Evolutionary conservation across 2,888 invertebrate species (phyloP), one percentile per base, ranked within the genome.

Genomic region (Monopis laevigella): DNA sequence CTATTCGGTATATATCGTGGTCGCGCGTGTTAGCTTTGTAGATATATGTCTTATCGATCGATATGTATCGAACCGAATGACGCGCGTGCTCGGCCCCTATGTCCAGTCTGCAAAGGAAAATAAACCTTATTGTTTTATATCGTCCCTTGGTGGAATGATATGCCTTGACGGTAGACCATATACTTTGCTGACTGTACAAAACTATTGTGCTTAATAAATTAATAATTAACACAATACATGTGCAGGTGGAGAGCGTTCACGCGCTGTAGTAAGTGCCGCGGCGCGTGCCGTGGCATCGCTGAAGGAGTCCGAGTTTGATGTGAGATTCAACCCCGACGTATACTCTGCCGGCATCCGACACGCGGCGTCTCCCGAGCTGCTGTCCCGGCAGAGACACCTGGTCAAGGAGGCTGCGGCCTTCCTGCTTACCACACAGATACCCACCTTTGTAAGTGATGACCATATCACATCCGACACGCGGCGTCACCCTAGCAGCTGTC

Each of bases 251-350:
- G 93, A 94, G 62, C 90, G 89, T 49, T 93, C 93, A 11, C 90
- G 89, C 51, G 93, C 93, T 47, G 90, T 93, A 32, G 93, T 98
- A 0, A 89, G 89, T 51, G 89, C 91, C 46, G 98, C 98, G 2
- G 93, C 96, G 5, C 82, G 87, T 5, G 92, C 95, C 16, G 97
- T 98, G 3, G 95, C 95, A 0, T 98, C 98, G 0, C 84, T 98
- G 4, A 93, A 94, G 66, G 96, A 97, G 52, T 90, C 93, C 0
- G 97, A 97, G 70, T 98, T 98, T 71, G 96, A 96, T 65, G 92
- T 99, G 49, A 88, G 96, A 46, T 99, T 99, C 78, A 99, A 99
- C 82, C 97, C 98, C 1, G 99, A 99, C 75, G 96, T 98, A 46
- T 98, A 93, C 77, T 98, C 98, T 7, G 92, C 93, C 1, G 95